Conservation (phyloP, 2,797 vertebrate genomes). For the Darevskia mixta region DNA sequence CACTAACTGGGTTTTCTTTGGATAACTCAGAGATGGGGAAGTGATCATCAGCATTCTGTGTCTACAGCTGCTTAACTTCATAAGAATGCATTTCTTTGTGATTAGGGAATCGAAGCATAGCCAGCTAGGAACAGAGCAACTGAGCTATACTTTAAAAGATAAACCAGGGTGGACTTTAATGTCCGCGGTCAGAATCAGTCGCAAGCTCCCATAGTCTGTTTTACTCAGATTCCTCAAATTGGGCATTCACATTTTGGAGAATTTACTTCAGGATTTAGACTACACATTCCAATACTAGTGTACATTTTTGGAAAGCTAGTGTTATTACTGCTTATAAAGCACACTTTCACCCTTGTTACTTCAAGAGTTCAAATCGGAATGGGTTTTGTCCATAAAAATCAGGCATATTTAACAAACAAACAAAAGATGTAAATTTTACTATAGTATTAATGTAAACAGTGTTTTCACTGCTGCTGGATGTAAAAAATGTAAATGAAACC, state of each 20-base stretch:
- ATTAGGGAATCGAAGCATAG: slow-evolving; percentile 83
- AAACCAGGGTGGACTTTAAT: slow-evolving; percentile 70
- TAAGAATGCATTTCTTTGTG: slow-evolving; percentile 83
- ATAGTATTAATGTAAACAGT: slow-evolving; percentile 84
- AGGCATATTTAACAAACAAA: slow-evolving; percentile 74
- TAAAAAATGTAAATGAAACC: slow-evolving; percentile 87
- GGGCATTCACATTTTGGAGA: slow-evolving; percentile 61
- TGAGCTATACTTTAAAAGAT: slow-evolving; percentile 75
- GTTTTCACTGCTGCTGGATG: slow-evolving; percentile 84
- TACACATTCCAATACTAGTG: slow-evolving; percentile 66
- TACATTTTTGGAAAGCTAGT: slow-evolving; percentile 66
- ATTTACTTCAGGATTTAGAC: slow-evolving; percentile 59
- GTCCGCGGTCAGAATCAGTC: slow-evolving; percentile 69
- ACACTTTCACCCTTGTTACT: slow-evolving; percentile 67
- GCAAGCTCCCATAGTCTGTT: slow-evolving; percentile 64
- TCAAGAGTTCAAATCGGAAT: slow-evolving; percentile 72
- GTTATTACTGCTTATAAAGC: slow-evolving; percentile 69
- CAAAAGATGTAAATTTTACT: slow-evolving; percentile 83
- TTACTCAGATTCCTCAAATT: slow-evolving; percentile 72
- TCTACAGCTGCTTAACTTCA: slow-evolving; percentile 87
- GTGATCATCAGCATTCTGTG: slow-evolving; percentile 83
- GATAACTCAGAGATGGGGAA: slow-evolving; percentile 81
- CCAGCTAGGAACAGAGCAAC: slow-evolving; percentile 79
- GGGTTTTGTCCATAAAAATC: slow-evolving; percentile 74
- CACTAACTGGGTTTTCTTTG: slow-evolving; percentile 89